phyloP scores from a whole-genome alignment of 2,113 vertebrate species.

The Nettapus auritus region DNA sequence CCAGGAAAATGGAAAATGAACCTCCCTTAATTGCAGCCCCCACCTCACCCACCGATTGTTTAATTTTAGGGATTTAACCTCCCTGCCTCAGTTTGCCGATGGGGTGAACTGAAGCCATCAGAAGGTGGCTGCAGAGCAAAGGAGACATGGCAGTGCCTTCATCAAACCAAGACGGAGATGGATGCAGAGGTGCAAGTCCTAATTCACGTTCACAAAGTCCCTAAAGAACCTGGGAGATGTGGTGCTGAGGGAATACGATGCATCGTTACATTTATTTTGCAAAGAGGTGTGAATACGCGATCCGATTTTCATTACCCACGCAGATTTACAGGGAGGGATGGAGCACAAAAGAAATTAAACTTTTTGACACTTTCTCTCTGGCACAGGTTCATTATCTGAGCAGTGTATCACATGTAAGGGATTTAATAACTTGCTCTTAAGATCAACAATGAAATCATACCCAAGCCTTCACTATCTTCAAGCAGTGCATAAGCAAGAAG shows the following conservation, averaged over 20 bases:
- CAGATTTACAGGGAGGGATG: not conserved
- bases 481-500: not conserved
- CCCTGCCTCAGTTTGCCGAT: conserved; percentile 15
- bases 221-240: not conserved
- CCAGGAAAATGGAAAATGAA: not conserved
- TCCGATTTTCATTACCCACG: conserved; percentile 29
- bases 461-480: not conserved
- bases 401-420: not conserved
- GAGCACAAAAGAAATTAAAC: conserved; percentile 44
- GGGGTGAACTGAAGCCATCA: too few relatives aligned
- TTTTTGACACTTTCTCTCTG: conserved; percentile 11
- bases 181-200: not conserved
- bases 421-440: conserved; percentile 1
- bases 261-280: conserved; percentile 48
- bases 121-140: not conserved
- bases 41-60: not conserved
- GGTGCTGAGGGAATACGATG: not conserved
- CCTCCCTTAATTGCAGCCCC: not conserved
- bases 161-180: not conserved
- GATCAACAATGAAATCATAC: conserved; percentile 8
- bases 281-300: conserved; percentile 43
- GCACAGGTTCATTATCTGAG: not conserved
- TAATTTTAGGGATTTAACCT: not conserved
- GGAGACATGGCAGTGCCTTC: not conserved
- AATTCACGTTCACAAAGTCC: conserved; percentile 46